Base-by-base conservation (phyloP, 2,113 vertebrate genomes). In the Austrofundulus limnaeus region DNA sequence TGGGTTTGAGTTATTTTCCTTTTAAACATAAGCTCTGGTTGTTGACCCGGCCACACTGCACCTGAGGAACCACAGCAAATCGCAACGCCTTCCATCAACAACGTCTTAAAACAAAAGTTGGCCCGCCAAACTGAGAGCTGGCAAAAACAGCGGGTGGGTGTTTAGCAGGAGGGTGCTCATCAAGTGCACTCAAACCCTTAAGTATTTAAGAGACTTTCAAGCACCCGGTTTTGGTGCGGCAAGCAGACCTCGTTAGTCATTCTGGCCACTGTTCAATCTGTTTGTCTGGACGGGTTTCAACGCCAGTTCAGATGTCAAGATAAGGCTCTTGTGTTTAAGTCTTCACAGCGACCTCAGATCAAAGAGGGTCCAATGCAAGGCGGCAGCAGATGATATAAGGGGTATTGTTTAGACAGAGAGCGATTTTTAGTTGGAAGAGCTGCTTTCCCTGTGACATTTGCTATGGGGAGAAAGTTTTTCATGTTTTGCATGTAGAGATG, bases 121-220 rank as follows among this genome's bases (percentile, higher is more conserved):
- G 63, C 60, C 38, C 20, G 31, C 65, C 19, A 57, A 70, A 56
- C 38, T 42, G 38, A 67, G 43, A 61, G 64, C 39, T 78, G 71
- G 70, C 65, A 75, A 76, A 81, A 78, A 78, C 70, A 78, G 68
- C 10, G 8, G 28, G 43, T 39, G 16, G 53, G 20, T 43, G n/a
- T 34, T 34, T 34, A 2, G 6, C 1, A 10, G 39, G 57, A 58
- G 47, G 34, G 25, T 19, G 5, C 21, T 12, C 34, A 53, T 85
- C 64, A 71, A 87, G 79, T 72, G 77, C 76, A 72, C 83, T 81
- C 71, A 66, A 78, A 28, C 67, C 57, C 48, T 72, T 75, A 71
- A 63, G 64, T 75, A 83, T 72, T 81, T 66, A 75, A 83, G 81
- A 79, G 82, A 60, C 47, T 63, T 53, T 84, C 39, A 46, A 81